Percentiles rank a stretch among this genome's conserved stretches.
phyloP scores from a whole-genome alignment of 53 echinoderm and acorn worm genomes.

The Holothuria scabra region DNA sequence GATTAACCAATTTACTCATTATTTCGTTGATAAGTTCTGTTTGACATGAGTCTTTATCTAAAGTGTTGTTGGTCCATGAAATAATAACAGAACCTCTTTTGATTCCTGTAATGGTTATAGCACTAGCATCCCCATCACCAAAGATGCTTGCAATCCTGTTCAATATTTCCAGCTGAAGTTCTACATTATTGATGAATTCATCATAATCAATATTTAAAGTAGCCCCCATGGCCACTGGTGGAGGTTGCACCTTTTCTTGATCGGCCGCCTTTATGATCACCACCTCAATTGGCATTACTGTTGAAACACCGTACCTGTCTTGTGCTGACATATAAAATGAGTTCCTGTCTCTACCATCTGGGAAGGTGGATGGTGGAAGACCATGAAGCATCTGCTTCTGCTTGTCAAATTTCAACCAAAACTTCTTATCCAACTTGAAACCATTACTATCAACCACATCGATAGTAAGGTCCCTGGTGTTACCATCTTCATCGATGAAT shows the following conservation, averaged over 20 bases:
- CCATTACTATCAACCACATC: conserved; percentile 58
- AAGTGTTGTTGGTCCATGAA: conserved; percentile 95
- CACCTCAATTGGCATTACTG: conserved; percentile 70
- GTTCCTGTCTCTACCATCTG: conserved; percentile 40
- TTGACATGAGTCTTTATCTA: conserved; percentile 82
- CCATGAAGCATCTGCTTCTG: conserved; percentile 74
- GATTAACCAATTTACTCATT: conserved; percentile 78
- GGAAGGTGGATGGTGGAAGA: conserved; percentile 50
- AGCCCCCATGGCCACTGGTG: conserved; percentile 88
- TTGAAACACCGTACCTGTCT: conserved; percentile 67
- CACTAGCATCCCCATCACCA: conserved; percentile 85
- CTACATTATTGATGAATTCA: conserved; percentile 79
- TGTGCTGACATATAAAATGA: conserved; percentile 71
- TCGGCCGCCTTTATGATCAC: conserved; percentile 67
- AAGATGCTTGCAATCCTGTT: conserved; percentile 86
- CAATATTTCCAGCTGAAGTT: conserved; percentile 79
- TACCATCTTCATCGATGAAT: conserved; percentile 93
- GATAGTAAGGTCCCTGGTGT: conserved; percentile 74
- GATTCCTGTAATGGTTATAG: conserved; percentile 87
- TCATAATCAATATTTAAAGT: conserved; percentile 90
- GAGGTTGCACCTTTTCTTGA: conserved; percentile 46
- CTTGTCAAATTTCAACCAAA: conserved; percentile 91
- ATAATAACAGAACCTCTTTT: conserved; percentile 87
- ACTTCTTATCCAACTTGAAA: conserved; percentile 50
- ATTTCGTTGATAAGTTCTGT: conserved; percentile 75